A percentile compares a stretch with the other conserved stretches of the same genome.
phyloP scores from a whole-genome alignment of 2,797 vertebrate genomes.

The Paedocypris micromegethes region DNA sequence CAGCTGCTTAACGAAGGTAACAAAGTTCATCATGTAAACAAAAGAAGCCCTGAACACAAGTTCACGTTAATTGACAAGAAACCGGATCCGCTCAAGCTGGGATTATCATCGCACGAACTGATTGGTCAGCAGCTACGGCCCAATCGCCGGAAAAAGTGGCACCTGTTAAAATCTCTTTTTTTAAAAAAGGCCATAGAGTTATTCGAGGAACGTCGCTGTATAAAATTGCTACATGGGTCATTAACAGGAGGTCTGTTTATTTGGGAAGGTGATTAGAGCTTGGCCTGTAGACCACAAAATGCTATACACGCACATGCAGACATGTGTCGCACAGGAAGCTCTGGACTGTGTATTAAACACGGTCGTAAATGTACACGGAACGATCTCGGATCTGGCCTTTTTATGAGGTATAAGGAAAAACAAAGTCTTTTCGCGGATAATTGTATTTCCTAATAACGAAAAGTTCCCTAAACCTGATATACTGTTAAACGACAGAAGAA shows the following conservation, averaged over 20 bases:
- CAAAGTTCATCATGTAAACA: constrained; percentile 35
- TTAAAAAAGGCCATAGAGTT: constrained; percentile 36
- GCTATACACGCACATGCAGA: constrained; percentile 21
- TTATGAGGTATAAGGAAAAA: constrained; percentile 19
- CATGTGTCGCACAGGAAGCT: constrained; percentile 1
- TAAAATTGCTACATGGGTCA: constrained; percentile 42
- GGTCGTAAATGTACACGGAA: constrained; percentile 1
- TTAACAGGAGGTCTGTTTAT: constrained; percentile 47
- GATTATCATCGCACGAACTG: constrained; percentile 41
- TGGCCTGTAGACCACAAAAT: constrained; percentile 35
- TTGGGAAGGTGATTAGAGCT: constrained; percentile 40
- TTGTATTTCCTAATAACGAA: neutral
- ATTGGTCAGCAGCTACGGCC: constrained; percentile 41
- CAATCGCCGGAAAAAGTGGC: constrained; percentile 39
- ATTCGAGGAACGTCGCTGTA: constrained; percentile 36
- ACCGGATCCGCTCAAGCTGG: constrained; percentile 47
- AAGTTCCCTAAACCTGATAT: neutral
- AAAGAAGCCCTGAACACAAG: constrained; percentile 47
- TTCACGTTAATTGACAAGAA: constrained; percentile 47
- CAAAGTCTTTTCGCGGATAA: constrained; percentile 1
- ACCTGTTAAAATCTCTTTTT: constrained; percentile 40
- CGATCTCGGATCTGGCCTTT: constrained; percentile 12
- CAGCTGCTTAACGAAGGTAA: constrained; percentile 51
- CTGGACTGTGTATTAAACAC: constrained; percentile 11
- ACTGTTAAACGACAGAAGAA: too few species aligned